These are phyloP conservation scores for Melanostigma gelatinosum DNA, from an alignment of 2,113 vertebrate genomes.

Conservation along the genomic window DNA sequence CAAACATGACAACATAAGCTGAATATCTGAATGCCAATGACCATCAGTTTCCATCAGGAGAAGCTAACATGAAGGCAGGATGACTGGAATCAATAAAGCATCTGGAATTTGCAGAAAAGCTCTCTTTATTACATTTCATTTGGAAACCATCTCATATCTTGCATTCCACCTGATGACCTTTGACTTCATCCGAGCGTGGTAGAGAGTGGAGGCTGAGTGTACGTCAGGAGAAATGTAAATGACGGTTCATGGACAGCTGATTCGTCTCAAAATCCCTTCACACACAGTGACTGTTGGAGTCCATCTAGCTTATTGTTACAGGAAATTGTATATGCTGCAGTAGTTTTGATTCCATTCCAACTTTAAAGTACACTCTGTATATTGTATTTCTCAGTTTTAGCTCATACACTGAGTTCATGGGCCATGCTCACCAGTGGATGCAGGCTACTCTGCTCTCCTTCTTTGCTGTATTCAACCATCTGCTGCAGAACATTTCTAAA, in stretches of 20 bases:
- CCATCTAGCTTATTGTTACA: not conserved
- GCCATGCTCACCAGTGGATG: not conserved
- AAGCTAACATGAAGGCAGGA: not conserved
- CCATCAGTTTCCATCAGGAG: not conserved
- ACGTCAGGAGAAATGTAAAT: not conserved
- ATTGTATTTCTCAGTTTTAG: not conserved
- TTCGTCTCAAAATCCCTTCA: not conserved
- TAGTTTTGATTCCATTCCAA: not conserved
- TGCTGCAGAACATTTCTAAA: conserved; percentile 27
- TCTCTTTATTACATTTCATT: not conserved
- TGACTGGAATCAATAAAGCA: not conserved
- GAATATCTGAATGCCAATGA: not conserved
- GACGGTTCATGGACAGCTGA: not conserved
- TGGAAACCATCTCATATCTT: not conserved
- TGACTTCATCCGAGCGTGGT: not conserved
- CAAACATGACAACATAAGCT: conserved; percentile 11
- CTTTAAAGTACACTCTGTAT: not conserved
- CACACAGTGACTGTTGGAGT: not conserved
- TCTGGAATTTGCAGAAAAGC: not conserved
- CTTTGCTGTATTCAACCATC: conserved; percentile 18
- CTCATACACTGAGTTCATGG: conserved; percentile 39
- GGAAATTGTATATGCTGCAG: not conserved
- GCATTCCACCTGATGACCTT: not conserved
- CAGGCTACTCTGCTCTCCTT: not conserved
- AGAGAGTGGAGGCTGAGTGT: not conserved